Evolutionary conservation across 1,140 invertebrate genomes (phyloP), one percentile per base, ranked within the genome.

Genomic region (Scaptomyza pallida): DNA sequence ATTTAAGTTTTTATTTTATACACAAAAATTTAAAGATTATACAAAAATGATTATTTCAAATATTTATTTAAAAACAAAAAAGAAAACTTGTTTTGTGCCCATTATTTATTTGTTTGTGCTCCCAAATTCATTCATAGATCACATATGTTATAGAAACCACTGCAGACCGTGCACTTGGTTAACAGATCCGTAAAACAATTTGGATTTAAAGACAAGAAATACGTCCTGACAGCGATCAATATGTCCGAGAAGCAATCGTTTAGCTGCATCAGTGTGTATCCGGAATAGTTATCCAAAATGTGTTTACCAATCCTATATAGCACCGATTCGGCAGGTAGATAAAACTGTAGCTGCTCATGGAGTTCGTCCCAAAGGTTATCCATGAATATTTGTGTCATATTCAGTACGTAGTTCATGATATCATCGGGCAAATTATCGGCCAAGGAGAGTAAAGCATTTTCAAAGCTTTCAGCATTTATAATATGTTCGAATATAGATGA

Each of bases 1-100:
- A 60, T 50, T 72, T 88, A 88, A 81, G 74, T 75, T 80, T 71
- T 85, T 86, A 62, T 71, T 65, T 52, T 54, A 59, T 45, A 62
- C n/a, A 43, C 48, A 19, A 75, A 77, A 8, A 23, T 63, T 37
- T 30, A 41, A 69, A 47, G 21, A 26, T 72, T 68, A 86, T 76
- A 70, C 57, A 51, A 30, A 74, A 80, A 70, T 51, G 44, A 63
- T 70, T 37, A 68, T 72, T 72, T 78, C 35, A 55, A n/a, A 54
- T 77, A 79, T 79, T 79, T 85, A 52, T 76, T 65, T 56, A 51
- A 40, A 60, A 4, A n/a, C n/a, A n/a, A n/a, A n/a, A n/a, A n/a
- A n/a, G n/a, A n/a, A 15, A 26, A 26, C 21, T 26, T 23, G 19
- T 55, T 47, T 80, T 52, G 30, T 43, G 40, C 59, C 43, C 8